Evolutionary conservation across 1,140 invertebrate genomes (phyloP).

Genomic region (Ericerus pela): DNA sequence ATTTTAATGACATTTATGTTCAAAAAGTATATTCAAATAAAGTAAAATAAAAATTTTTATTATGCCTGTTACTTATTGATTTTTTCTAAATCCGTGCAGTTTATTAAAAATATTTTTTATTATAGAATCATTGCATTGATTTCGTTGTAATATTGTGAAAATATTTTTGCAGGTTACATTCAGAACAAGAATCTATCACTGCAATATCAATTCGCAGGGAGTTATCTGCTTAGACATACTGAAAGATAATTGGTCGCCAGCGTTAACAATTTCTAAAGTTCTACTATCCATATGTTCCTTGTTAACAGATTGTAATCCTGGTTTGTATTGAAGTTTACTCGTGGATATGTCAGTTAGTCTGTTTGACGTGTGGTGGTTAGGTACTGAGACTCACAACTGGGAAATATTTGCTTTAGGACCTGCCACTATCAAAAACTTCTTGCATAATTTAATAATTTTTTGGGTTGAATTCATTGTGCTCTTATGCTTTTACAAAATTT

Average conservation of each 20-base stretch:
- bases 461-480: no score
- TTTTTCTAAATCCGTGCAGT: no score
- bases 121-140: background rate
- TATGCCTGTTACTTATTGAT: no score
- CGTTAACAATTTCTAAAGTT: slow-evolving; percentile 88
- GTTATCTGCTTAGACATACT: slow-evolving; percentile 91
- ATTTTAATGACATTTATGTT: background rate
- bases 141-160: background rate
- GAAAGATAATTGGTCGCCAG: slow-evolving; percentile 92
- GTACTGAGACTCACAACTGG: no score
- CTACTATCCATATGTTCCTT: slow-evolving; percentile 87
- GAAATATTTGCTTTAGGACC: no score
- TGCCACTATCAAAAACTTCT: no score
- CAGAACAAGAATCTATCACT: slow-evolving; percentile 88
- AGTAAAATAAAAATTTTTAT: background rate
- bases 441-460: no score
- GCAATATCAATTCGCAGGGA: slow-evolving; percentile 94
- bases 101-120: no score
- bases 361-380: no score
- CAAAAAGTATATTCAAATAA: slow-evolving; percentile 5
- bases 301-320: slow-evolving; percentile 90
- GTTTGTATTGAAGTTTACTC: slow-evolving; percentile 38
- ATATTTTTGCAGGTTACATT: slow-evolving; percentile 67
- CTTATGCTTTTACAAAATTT: no score
- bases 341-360: no score